Evolutionary conservation across 2,888 invertebrate genomes (phyloP).

Genomic region (Rhogogaster chlorosoma): DNA sequence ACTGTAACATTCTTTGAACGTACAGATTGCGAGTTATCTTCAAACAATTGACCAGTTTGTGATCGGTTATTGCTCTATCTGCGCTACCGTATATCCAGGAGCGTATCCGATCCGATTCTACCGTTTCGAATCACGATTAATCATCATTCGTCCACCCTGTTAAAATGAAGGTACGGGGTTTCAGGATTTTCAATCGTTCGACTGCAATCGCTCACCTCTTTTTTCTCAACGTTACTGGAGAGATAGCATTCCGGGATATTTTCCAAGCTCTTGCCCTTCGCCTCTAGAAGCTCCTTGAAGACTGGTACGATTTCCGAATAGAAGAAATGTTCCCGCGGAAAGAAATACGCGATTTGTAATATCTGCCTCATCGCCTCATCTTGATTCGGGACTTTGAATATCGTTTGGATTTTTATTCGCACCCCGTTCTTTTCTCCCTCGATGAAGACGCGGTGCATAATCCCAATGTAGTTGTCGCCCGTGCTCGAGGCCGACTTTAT

Average conservation of each 20-base stretch:
- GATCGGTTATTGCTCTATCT: not conserved
- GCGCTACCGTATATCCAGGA: too few relatives aligned
- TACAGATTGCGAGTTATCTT: not conserved
- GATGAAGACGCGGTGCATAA: conserved; percentile 56
- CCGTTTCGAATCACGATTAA: too few relatives aligned
- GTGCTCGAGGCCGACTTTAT: conserved; percentile 28
- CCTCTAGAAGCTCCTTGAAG: conserved; percentile 53
- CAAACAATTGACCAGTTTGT: not conserved
- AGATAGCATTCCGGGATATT: conserved; percentile 54
- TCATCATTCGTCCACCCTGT: too few relatives aligned
- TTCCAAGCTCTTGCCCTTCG: conserved; percentile 10
- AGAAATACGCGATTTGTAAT: conserved; percentile 47
- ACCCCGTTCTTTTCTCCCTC: conserved; percentile 54
- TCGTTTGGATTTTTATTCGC: not conserved
- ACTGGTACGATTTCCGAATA: conserved; percentile 55
- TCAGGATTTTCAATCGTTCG: not conserved
- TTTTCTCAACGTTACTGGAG: conserved; percentile 19
- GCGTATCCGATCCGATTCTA: too few relatives aligned
- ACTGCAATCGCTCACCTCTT: conserved; percentile 56
- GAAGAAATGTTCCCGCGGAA: conserved; percentile 58
- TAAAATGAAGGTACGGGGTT: not conserved
- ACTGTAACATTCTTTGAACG: not conserved
- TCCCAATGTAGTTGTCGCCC: conserved; percentile 61
- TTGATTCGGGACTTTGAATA: conserved; percentile 10
- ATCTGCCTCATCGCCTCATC: not conserved